Evolutionary conservation across 1,140 invertebrate species (phyloP).

Genomic region (Pantala flavescens): DNA sequence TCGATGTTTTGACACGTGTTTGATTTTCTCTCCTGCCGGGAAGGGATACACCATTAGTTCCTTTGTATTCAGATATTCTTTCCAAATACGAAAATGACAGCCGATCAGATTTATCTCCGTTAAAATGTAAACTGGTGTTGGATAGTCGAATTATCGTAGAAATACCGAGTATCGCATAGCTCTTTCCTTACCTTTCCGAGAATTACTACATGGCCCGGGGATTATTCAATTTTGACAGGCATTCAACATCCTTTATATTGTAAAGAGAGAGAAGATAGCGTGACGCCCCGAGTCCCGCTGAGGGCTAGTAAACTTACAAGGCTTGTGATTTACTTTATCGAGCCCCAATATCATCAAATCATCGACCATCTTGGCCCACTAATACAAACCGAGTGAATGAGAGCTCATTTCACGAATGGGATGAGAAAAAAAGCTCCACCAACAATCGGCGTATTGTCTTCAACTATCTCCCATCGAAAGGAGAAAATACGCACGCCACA

Average conservation of each 20-base stretch:
- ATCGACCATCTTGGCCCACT: neutral
- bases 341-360: neutral
- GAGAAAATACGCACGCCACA: neutral
- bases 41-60: too few relatives aligned
- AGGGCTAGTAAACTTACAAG: conserved; percentile 1
- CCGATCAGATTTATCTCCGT: too few relatives aligned
- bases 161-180: too few relatives aligned
- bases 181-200: neutral
- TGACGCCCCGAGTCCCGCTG: neutral
- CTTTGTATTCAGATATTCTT: too few relatives aligned
- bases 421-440: neutral
- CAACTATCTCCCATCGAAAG: neutral
- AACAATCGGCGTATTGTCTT: conserved; percentile 1
- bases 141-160: too few relatives aligned
- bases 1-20: too few relatives aligned
- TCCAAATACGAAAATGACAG: too few relatives aligned
- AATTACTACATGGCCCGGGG: neutral
- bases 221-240: neutral
- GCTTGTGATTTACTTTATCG: neutral
- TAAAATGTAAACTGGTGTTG: too few relatives aligned
- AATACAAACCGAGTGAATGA: neutral
- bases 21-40: too few relatives aligned
- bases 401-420: neutral
- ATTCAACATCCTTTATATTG: neutral
- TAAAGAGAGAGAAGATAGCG: neutral